phyloP scores from a whole-genome alignment of 53 echinoderm and acorn worm species.

The Mesocentrotus franciscanus region DNA sequence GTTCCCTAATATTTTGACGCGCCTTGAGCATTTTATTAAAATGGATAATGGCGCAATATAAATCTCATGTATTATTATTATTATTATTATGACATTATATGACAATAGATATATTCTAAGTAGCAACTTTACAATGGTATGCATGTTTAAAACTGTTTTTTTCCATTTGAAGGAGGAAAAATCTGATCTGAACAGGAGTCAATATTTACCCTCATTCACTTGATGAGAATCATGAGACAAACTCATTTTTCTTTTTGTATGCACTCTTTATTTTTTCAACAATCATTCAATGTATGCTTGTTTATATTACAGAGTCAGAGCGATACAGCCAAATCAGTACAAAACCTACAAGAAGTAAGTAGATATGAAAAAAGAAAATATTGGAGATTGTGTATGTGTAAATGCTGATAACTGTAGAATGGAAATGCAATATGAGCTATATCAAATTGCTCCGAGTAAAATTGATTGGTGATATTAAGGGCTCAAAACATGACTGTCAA shows the following conservation, averaged over 20 bases:
- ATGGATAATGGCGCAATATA: too few relatives aligned
- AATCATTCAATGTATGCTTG: background rate
- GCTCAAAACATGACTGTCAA: too few relatives aligned
- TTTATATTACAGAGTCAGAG: conserved; percentile 82
- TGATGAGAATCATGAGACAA: background rate
- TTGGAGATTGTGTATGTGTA: background rate
- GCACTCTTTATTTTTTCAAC: background rate
- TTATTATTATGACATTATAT: too few relatives aligned
- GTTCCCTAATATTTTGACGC: too few relatives aligned
- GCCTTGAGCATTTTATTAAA: too few relatives aligned
- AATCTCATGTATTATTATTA: too few relatives aligned
- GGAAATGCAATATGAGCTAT: background rate
- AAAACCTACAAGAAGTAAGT: conserved; percentile 91
- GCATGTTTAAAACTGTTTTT: too few relatives aligned
- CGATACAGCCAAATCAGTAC: conserved; percentile 89
- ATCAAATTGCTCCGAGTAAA: background rate
- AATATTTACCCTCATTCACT: too few relatives aligned
- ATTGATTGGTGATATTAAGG: background rate
- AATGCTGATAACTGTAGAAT: background rate
- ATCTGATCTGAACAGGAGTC: too few relatives aligned
- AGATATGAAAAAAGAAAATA: background rate
- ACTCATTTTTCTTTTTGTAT: background rate
- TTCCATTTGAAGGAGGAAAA: too few relatives aligned
- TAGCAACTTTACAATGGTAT: too few relatives aligned
- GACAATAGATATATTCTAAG: too few relatives aligned